Evolutionary conservation across 2,888 invertebrate genomes (phyloP).

Genomic region (Dolichopus griseipennis): DNA sequence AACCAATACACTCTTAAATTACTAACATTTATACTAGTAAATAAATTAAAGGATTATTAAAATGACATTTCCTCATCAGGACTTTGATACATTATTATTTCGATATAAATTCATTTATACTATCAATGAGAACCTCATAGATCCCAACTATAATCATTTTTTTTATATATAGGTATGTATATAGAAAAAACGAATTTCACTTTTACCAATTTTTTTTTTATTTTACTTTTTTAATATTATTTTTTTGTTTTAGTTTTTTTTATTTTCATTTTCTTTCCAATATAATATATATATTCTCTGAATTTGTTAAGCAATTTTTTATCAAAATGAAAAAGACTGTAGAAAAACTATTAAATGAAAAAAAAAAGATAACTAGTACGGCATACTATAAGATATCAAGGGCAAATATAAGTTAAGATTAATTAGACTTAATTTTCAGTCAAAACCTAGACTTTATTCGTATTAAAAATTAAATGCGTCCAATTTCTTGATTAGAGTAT

Average conservation of each 20-base stretch:
- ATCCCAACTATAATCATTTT: neutral
- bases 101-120: neutral
- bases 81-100: conserved; percentile 3
- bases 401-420: no score
- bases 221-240: neutral
- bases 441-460: no score
- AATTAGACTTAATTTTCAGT: no score
- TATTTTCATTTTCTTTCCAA: neutral
- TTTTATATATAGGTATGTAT: no score
- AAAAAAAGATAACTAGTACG: no score
- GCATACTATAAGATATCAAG: no score
- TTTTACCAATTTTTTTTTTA: neutral
- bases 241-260: neutral
- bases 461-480: no score
- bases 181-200: neutral
- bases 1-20: neutral
- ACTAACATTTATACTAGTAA: neutral
- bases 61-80: neutral
- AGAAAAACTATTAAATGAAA: no score
- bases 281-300: no score
- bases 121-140: neutral
- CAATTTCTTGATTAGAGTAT: no score
- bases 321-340: no score
- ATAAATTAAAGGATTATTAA: conserved; percentile 6
- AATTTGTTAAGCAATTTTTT: no score